These are phyloP conservation scores for Himalopsyche kuldschensis DNA, from an alignment of 2,888 invertebrate genomes.

Conservation along the genomic window DNA sequence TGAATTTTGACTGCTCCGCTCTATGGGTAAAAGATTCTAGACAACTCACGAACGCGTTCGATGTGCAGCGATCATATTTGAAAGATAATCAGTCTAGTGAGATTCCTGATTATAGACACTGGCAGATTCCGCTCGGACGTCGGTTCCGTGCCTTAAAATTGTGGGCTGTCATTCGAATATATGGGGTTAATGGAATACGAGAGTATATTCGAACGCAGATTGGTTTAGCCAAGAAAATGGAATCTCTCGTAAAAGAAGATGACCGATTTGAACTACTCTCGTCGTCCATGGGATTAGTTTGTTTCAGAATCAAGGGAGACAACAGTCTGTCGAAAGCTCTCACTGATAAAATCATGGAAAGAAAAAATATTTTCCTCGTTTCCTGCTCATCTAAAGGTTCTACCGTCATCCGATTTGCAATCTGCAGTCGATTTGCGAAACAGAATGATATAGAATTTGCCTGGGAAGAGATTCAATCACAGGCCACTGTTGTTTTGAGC, in stretches of 20 bases:
- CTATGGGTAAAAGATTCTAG: slow-evolving; percentile 87
- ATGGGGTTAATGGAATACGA: slow-evolving; percentile 80
- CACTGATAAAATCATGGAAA: slow-evolving; percentile 70
- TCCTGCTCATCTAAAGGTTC: slow-evolving; percentile 71
- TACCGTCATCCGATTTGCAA: slow-evolving; percentile 77
- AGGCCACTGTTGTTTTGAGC: slow-evolving; percentile 51
- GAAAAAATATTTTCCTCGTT: slow-evolving; percentile 80
- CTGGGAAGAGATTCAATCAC: slow-evolving; percentile 67
- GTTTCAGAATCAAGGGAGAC: slow-evolving; percentile 81
- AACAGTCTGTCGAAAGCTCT: slow-evolving; percentile 71
- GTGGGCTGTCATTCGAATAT: slow-evolving; percentile 88
- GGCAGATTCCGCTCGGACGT: slow-evolving; percentile 86
- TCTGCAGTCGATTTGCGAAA: slow-evolving; percentile 75
- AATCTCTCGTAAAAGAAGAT: slow-evolving; percentile 69
- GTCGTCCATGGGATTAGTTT: slow-evolving; percentile 79
- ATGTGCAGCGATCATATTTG: slow-evolving; percentile 87
- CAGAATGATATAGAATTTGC: slow-evolving; percentile 75
- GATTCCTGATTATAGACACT: slow-evolving; percentile 70
- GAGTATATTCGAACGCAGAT: slow-evolving; percentile 76
- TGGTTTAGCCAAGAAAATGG: slow-evolving; percentile 76
- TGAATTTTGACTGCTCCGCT: slow-evolving; percentile 94
- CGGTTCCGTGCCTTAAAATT: slow-evolving; percentile 87
- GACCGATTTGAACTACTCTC: slow-evolving; percentile 76
- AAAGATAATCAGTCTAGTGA: slow-evolving; percentile 70
- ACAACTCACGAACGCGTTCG: slow-evolving; percentile 81